Evolutionary conservation across 2,888 invertebrate genomes (phyloP).

Genomic region (Acanthosepion lycidas): DNA sequence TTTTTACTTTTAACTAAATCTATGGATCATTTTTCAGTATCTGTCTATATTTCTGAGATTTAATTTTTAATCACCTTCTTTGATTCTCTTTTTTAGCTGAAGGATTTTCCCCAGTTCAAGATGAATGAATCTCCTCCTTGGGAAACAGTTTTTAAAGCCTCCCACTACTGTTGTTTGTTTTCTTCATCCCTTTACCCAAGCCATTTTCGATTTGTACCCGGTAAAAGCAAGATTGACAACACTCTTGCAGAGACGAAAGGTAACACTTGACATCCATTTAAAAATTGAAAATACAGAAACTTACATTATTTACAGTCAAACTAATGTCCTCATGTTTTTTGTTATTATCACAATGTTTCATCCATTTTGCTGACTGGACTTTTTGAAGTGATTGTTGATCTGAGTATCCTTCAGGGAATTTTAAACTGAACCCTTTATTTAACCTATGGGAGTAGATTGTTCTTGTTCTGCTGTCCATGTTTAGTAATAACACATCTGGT

Average conservation of each 20-base stretch:
- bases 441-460: too few relatives aligned
- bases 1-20: too few relatives aligned
- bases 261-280: background rate
- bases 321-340: too few relatives aligned
- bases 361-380: too few relatives aligned
- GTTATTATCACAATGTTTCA: too few relatives aligned
- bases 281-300: background rate
- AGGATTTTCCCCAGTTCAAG: conserved; percentile 25
- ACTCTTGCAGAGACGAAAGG: conserved; percentile 44
- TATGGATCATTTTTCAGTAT: too few relatives aligned
- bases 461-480: too few relatives aligned
- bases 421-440: too few relatives aligned
- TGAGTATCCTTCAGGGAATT: too few relatives aligned
- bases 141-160: conserved; percentile 36
- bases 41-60: background rate
- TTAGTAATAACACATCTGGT: too few relatives aligned
- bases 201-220: conserved; percentile 39
- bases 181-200: background rate
- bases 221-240: conserved; percentile 42
- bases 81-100: conserved; percentile 4
- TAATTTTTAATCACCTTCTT: background rate
- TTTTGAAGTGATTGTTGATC: too few relatives aligned
- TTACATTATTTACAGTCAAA: background rate
- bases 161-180: conserved; percentile 39
- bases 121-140: conserved; percentile 40